Evolutionary conservation across 2,888 invertebrate genomes (phyloP).

Genomic region (Cynaeus angustus): DNA sequence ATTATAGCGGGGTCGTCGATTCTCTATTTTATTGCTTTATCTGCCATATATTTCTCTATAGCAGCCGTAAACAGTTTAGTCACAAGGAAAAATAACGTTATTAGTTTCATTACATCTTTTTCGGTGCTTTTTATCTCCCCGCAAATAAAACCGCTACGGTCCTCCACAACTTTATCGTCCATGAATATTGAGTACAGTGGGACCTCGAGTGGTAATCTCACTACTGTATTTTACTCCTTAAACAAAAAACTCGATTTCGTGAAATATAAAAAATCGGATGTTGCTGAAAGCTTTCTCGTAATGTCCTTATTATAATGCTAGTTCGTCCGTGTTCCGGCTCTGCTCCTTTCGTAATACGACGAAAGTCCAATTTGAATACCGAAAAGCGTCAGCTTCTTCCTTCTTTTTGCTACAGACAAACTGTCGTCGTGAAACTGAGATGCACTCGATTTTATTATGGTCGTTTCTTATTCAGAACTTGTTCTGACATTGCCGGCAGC

Average conservation of each 20-base stretch:
- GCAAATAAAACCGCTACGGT: slow-evolving; percentile 27
- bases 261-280: slow-evolving; percentile 25
- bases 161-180: slow-evolving; percentile 37
- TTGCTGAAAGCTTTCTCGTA: slow-evolving; percentile 28
- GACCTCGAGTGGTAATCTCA: too few species aligned
- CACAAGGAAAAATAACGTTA: slow-evolving; percentile 34
- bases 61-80: slow-evolving; percentile 35
- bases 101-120: slow-evolving; percentile 36
- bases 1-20: slow-evolving; percentile 15
- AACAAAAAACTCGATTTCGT: slow-evolving; percentile 2
- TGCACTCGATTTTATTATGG: slow-evolving; percentile 42
- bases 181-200: slow-evolving; percentile 24
- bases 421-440: slow-evolving; percentile 29
- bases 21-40: slow-evolving; percentile 32
- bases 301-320: slow-evolving; percentile 33
- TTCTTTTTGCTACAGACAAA: slow-evolving; percentile 5
- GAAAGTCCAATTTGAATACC: slow-evolving; percentile 27
- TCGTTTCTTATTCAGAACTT: slow-evolving; percentile 51
- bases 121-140: slow-evolving; percentile 11
- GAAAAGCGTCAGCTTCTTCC: slow-evolving; percentile 14
- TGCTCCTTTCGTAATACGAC: slow-evolving; percentile 18
- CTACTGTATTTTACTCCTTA: background rate
- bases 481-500: slow-evolving; percentile 50
- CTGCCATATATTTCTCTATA: slow-evolving; percentile 20
- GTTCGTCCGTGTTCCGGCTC: slow-evolving; percentile 13